A percentile compares a stretch with the other conserved stretches of the same genome.
Conservation (phyloP, 2,888 invertebrate genomes). For the Clusia tigrina region DNA sequence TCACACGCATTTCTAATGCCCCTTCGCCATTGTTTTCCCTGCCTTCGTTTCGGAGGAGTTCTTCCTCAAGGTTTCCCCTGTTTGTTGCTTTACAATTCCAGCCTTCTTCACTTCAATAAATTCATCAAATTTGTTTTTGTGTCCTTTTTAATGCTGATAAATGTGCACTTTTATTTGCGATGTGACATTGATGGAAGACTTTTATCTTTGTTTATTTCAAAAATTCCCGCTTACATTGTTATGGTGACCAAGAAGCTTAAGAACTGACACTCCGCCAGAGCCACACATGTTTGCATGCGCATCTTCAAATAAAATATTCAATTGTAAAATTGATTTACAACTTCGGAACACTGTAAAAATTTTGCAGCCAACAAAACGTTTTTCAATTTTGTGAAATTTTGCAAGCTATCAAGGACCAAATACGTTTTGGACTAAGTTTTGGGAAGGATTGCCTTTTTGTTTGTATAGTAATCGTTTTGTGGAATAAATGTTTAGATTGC, state of each 20-base stretch:
- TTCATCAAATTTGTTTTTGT: neutral
- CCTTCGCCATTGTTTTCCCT: neutral
- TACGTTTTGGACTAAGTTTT: no score
- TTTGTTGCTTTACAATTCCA: neutral
- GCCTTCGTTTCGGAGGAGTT: neutral
- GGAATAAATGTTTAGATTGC: no score
- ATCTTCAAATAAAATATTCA: neutral
- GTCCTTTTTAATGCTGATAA: slow-evolving; percentile 16
- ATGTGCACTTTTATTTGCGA: neutral
- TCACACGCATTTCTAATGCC: neutral
- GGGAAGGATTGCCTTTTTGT: no score
- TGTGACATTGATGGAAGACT: neutral
- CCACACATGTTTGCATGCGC: neutral
- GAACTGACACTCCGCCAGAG: neutral
- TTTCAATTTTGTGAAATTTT: no score
- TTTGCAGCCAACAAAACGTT: neutral
- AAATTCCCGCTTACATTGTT: neutral
- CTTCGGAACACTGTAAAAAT: neutral
- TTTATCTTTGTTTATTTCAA: neutral
- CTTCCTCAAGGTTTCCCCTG: neutral
- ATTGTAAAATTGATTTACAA: neutral
- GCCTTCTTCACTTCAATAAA: neutral
- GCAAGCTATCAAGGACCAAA: no score
- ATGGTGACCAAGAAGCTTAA: neutral
- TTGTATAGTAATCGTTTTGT: no score